phyloP scores from a whole-genome alignment of 2,797 vertebrate species.

The Pseudochaenichthys georgianus region DNA sequence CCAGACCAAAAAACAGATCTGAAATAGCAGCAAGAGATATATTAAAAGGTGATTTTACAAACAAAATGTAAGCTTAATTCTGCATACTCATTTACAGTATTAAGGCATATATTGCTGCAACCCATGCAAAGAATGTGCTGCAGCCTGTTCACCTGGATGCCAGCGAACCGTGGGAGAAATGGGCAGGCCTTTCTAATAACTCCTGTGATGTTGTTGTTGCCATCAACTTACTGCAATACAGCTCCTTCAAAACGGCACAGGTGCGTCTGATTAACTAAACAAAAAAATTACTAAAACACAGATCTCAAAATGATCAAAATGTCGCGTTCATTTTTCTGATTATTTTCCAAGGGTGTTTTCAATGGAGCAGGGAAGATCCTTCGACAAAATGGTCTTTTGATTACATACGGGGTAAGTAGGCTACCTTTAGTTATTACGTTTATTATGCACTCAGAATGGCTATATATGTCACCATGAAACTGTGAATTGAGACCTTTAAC shows the following conservation, averaged over 20 bases:
- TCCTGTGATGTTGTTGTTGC: conserved; percentile 81
- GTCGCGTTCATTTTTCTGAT: not conserved
- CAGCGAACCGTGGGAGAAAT: conserved; percentile 80
- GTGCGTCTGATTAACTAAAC: conserved; percentile 35
- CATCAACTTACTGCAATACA: conserved; percentile 84
- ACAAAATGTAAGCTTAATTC: not conserved
- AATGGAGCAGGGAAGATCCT: conserved; percentile 81
- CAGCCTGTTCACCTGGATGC: conserved; percentile 81
- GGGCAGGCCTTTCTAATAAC: conserved; percentile 71
- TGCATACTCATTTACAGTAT: conserved; percentile 71
- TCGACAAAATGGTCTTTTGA: conserved; percentile 78
- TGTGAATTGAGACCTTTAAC: not conserved
- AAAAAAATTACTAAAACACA: not conserved
- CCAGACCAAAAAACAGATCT: not conserved
- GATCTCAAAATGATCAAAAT: not conserved
- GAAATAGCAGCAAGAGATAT: not conserved
- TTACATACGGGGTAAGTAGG: conserved; percentile 81
- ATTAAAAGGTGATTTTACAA: not conserved
- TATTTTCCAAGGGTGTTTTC: conserved; percentile 75
- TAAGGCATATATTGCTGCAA: conserved; percentile 81
- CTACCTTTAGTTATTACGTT: not conserved
- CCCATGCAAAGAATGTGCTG: conserved; percentile 76
- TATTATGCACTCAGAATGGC: not conserved
- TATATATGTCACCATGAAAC: not conserved
- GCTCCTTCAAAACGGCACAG: conserved; percentile 80